Conservation (phyloP, 2,113 vertebrate species). For the Dipodomys spectabilis region DNA sequence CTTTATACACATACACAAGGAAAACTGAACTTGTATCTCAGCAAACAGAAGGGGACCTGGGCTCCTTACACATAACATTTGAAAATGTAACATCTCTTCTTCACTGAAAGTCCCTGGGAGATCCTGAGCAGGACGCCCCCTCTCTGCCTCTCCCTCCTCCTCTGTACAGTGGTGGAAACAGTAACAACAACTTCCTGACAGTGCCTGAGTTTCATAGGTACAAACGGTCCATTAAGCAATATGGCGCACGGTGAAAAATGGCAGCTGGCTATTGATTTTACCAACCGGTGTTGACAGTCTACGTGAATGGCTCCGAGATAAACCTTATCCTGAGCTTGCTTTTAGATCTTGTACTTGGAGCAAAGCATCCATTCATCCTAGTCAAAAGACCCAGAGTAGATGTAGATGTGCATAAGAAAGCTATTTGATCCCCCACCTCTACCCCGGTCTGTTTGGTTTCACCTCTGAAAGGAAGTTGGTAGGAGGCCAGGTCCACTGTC, state of each 20-base stretch:
- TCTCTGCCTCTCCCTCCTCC: not conserved
- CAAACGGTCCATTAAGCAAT: not conserved
- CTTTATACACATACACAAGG: too few relatives aligned
- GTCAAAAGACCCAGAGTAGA: not conserved
- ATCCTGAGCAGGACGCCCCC: too few relatives aligned
- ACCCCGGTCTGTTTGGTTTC: slow-evolving; percentile 21
- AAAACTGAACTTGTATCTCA: too few relatives aligned
- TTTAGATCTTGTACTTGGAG: not conserved
- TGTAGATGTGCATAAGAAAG: not conserved
- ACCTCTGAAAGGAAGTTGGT: slow-evolving; percentile 45
- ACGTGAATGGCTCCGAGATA: not conserved
- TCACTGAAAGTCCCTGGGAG: not conserved
- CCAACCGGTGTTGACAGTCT: not conserved
- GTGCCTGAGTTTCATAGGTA: not conserved
- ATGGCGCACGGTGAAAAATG: not conserved
- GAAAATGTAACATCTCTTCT: not conserved
- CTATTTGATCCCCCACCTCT: not conserved
- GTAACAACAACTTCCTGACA: not conserved
- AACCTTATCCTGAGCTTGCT: not conserved
- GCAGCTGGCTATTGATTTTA: not conserved
- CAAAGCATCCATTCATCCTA: not conserved
- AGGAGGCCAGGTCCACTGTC: slow-evolving; percentile 3
- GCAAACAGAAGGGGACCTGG: too few relatives aligned
- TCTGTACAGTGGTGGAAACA: not conserved
- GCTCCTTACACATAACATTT: not conserved